Evolutionary conservation across 2,113 vertebrate species (phyloP).

Genomic region (Python bivittatus): DNA sequence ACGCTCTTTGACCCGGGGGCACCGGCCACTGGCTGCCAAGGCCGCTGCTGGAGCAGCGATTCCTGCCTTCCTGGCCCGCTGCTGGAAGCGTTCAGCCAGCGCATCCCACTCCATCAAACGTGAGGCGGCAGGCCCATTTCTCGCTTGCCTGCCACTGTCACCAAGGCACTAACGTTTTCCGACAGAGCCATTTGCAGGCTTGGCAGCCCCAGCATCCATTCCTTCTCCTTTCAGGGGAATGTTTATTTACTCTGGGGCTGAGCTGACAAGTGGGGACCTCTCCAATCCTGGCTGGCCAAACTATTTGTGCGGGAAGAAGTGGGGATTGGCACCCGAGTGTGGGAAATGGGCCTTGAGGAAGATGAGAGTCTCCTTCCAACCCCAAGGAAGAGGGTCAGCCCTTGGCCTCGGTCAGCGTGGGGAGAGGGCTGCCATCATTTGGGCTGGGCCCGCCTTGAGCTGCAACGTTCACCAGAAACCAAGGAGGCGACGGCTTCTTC

Average conservation of each 20-base stretch:
- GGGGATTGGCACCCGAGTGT: background rate
- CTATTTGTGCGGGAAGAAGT: background rate
- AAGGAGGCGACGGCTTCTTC: background rate
- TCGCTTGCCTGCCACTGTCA: constrained; percentile 64
- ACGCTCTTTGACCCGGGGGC: background rate
- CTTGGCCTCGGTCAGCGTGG: background rate
- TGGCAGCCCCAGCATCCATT: constrained; percentile 12
- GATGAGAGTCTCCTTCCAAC: background rate
- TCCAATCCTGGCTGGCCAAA: background rate
- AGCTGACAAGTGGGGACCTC: constrained; percentile 4
- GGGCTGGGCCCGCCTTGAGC: background rate
- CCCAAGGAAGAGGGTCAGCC: background rate
- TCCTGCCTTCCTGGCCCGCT: background rate
- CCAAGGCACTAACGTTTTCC: constrained; percentile 52
- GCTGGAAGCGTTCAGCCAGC: background rate
- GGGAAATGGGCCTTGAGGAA: background rate
- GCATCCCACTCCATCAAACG: constrained; percentile 38
- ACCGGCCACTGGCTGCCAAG: background rate
- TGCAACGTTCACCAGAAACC: background rate
- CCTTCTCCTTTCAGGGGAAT: constrained; percentile 6
- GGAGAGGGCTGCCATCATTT: background rate
- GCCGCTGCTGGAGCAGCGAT: background rate
- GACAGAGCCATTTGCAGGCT: constrained; percentile 54
- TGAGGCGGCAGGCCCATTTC: constrained; percentile 70
- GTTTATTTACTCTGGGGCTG: constrained; percentile 34